A percentile compares a stretch with the other conserved stretches of the same genome.
Conservation (phyloP, 2,888 invertebrate genomes). For the Heteropelma amictum region DNA sequence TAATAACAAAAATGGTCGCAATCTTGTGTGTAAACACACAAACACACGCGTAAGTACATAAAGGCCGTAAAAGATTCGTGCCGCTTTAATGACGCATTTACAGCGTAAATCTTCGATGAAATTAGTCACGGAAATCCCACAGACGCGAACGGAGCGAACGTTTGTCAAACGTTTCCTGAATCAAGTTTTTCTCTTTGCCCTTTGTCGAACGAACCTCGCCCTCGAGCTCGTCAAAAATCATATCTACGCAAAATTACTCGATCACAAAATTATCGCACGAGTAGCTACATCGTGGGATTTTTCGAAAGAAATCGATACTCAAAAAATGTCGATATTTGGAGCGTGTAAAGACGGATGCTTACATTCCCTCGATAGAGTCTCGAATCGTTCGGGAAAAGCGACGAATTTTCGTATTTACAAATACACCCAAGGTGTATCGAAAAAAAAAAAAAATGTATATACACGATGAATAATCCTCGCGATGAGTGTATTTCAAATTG, state of each 20-base stretch:
- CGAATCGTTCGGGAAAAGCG: background rate
- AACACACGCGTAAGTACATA: background rate
- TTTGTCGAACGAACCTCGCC: background rate
- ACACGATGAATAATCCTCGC: slow-evolving; percentile 39
- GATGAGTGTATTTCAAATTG: slow-evolving; percentile 30
- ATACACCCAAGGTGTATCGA: background rate
- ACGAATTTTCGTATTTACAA: background rate
- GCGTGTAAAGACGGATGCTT: too few relatives aligned
- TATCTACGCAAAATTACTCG: too few relatives aligned
- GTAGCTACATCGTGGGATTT: too few relatives aligned
- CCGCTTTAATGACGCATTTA: slow-evolving; percentile 32
- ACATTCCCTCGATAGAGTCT: too few relatives aligned
- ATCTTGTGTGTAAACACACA: background rate
- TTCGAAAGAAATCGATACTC: too few relatives aligned
- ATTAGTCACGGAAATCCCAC: slow-evolving; percentile 38
- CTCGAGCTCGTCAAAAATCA: background rate
- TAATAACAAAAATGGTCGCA: background rate
- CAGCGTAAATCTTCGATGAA: slow-evolving; percentile 23
- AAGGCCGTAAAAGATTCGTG: background rate
- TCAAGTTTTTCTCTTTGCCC: background rate
- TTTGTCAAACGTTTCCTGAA: slow-evolving; percentile 11
- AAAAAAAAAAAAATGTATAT: too few relatives aligned
- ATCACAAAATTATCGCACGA: too few relatives aligned
- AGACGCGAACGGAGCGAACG: background rate
- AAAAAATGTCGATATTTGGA: too few relatives aligned